Base-by-base conservation (phyloP, 2,888 invertebrate species). In the Hymenopus coronatus region DNA sequence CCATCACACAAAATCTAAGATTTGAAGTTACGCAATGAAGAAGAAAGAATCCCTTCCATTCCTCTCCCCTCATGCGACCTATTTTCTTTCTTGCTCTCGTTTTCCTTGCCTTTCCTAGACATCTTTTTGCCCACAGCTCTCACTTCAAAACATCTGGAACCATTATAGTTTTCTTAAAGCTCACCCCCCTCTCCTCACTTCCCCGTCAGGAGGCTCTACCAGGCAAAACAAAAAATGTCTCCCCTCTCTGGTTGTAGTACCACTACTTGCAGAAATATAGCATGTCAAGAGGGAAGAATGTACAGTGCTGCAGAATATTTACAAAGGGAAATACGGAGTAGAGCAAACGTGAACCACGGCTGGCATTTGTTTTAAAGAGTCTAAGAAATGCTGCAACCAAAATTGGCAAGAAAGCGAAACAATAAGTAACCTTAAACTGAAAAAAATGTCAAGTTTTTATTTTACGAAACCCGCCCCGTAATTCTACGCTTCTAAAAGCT, bases 91-190 rank as follows among this genome's bases (percentile, higher is more conserved):
- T 70, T 70, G 54, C 25, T 70, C 54, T 70, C 54, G 20, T 70
- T 70, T 70, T 70, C 54, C 25, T 70, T 70, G 15, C 54, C 54
- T 70, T 25, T 70, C 54, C 54, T 70, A 70, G 54, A 70, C 54
- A 25, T 70, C 54, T 70, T 70, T 82, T 82, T 33, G 28, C 30
- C 85, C 54, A 46, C 85, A n/a, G n/a, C 25, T n/a, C 30, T 82
- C 33, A 30, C 8, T 70, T 87, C 82, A 33, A 87, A 87, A 82
- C 87, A 87, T 87, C 82, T 87, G 87, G 82, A 33, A 12, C 40
- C 54, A 82, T 87, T 87, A 82, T 87, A 82, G 40, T 82, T 86
- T 87, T 82, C 87, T 87, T 82, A 87, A 87, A 82, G 33, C 14
- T 40, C 30, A 28, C 33, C 87, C 82, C n/a, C 14, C 27, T 8